Evolutionary conservation across 1,140 invertebrate genomes (phyloP).

Genomic region (Drosophila simulans): DNA sequence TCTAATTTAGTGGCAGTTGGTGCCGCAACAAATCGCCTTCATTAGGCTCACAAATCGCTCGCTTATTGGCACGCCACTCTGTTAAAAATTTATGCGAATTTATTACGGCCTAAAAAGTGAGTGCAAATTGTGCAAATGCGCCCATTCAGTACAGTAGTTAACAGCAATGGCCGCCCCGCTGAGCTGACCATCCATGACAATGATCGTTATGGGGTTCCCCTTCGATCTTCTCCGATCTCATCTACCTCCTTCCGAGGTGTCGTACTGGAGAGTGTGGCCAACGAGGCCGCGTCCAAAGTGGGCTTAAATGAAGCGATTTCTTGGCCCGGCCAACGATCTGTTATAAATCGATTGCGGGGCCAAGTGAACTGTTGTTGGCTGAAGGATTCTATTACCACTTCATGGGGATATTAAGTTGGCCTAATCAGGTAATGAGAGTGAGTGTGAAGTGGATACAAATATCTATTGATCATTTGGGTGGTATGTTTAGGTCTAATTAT

Average conservation of each 20-base stretch:
- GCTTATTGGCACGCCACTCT: constrained; percentile 64
- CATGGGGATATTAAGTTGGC: constrained; percentile 11
- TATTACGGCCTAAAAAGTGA: constrained; percentile 66
- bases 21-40: constrained; percentile 76
- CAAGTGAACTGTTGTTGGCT: constrained; percentile 21
- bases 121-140: constrained; percentile 72
- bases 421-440: constrained; percentile 11
- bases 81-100: constrained; percentile 66
- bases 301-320: constrained; percentile 62
- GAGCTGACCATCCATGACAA: constrained; percentile 52
- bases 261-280: constrained; percentile 42
- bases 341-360: constrained; percentile 33
- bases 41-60: constrained; percentile 76
- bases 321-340: constrained; percentile 33
- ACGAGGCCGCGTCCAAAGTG: constrained; percentile 40
- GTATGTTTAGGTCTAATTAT: no score
- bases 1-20: constrained; percentile 72
- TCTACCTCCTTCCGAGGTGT: constrained; percentile 21
- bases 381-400: constrained; percentile 30
- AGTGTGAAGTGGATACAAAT: background rate
- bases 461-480: background rate
- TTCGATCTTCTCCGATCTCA: background rate
- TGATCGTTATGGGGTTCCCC: constrained; percentile 43
- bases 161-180: constrained; percentile 68
- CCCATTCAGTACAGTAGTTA: constrained; percentile 71